A percentile compares a stretch with the other conserved stretches of the same genome.
Conservation (phyloP, 2,888 invertebrate species). For the Tenthredo notha region DNA sequence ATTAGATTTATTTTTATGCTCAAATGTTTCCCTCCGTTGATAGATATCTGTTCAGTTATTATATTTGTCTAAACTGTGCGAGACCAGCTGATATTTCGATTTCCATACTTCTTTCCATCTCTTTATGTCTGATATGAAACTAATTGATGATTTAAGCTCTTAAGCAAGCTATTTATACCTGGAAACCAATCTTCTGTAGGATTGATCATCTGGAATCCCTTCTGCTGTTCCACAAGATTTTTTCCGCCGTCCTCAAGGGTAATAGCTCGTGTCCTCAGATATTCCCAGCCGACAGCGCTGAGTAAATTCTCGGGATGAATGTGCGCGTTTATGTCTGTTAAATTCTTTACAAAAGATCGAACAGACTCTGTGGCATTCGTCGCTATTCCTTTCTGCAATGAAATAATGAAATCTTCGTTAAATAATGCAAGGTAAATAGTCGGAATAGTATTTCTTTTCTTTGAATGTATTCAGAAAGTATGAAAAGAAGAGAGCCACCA, state of each 20-base stretch:
- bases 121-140: background rate
- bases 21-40: background rate
- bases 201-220: constrained; percentile 92
- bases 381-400: constrained; percentile 88
- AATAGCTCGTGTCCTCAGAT: constrained; percentile 86
- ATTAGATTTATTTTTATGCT: background rate
- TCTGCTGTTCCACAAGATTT: constrained; percentile 86
- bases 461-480: background rate
- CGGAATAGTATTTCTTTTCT: constrained; percentile 40
- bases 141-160: background rate
- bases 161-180: constrained; percentile 78
- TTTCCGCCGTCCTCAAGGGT: constrained; percentile 87
- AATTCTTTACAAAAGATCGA: constrained; percentile 90
- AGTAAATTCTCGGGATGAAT: constrained; percentile 87
- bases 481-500: background rate
- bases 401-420: constrained; percentile 45
- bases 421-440: constrained; percentile 22
- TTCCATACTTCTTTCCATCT: background rate
- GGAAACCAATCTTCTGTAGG: constrained; percentile 94
- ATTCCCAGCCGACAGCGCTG: constrained; percentile 91
- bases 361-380: constrained; percentile 91
- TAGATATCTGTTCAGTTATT: background rate
- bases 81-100: background rate
- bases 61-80: background rate
- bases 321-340: constrained; percentile 87